A percentile compares a stretch with the other conserved stretches of the same genome.
These are phyloP conservation scores for Aelia acuminata DNA, from an alignment of 2,888 invertebrate genomes.

Conservation along the genomic window DNA sequence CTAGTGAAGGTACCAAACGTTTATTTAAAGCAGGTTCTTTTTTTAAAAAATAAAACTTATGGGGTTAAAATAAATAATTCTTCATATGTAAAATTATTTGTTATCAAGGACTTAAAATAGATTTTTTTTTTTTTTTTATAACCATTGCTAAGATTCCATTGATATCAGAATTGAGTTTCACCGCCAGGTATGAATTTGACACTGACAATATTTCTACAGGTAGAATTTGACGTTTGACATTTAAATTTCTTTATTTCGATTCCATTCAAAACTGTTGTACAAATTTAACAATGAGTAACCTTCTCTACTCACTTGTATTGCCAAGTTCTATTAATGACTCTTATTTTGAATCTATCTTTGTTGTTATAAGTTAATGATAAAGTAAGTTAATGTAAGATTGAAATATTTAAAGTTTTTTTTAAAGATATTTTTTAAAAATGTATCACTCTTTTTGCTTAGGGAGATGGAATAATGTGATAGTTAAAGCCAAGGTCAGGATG, in stretches of 20 bases:
- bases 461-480: conserved; percentile 53
- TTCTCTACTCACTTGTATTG: conserved; percentile 13
- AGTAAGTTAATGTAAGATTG: background rate
- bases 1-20: background rate
- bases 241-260: conserved; percentile 24
- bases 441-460: background rate
- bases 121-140: background rate
- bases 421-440: background rate
- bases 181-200: conserved; percentile 54
- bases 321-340: conserved; percentile 35
- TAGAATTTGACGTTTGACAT: conserved; percentile 37
- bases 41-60: background rate
- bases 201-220: background rate
- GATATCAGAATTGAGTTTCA: conserved; percentile 49
- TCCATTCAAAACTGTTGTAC: conserved; percentile 3
- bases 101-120: background rate
- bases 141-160: background rate
- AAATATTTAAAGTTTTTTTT: background rate
- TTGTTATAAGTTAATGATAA: background rate
- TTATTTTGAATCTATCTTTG: background rate
- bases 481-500: conserved; percentile 54
- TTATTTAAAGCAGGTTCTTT: background rate
- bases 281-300: conserved; percentile 48
- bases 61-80: background rate
- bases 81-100: background rate